A percentile compares a stretch with the other conserved stretches of the same genome.
Conservation (phyloP, 35 echinoderm and acorn worm genomes). For the Nesometra sesokonis region DNA sequence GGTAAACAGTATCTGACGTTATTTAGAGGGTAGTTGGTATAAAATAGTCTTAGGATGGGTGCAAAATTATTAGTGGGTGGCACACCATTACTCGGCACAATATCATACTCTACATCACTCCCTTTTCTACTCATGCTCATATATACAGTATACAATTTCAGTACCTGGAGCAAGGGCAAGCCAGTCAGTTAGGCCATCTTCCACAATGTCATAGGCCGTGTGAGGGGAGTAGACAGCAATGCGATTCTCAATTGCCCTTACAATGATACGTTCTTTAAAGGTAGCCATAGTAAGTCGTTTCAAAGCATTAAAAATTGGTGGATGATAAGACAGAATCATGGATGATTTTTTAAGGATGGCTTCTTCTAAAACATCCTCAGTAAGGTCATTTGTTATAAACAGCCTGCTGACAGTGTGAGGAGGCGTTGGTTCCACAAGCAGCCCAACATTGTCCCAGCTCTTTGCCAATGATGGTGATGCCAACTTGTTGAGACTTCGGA, state of each 20-base stretch:
- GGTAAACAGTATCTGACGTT: too few species aligned
- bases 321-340: constrained; percentile 86
- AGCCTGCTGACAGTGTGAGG: constrained; percentile 32
- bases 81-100: too few species aligned
- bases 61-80: too few species aligned
- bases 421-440: constrained; percentile 76
- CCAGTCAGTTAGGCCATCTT: constrained; percentile 80
- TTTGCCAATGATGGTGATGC: constrained; percentile 58
- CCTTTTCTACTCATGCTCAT: too few species aligned
- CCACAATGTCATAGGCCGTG: constrained; percentile 60
- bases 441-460: constrained; percentile 85
- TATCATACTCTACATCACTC: too few species aligned
- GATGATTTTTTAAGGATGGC: constrained; percentile 33
- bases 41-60: too few species aligned
- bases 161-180: constrained; percentile 20
- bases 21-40: too few species aligned
- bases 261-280: constrained; percentile 68
- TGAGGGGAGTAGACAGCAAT: constrained; percentile 74
- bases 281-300: constrained; percentile 61
- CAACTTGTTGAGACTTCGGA: constrained; percentile 47
- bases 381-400: constrained; percentile 84
- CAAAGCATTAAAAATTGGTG: constrained; percentile 71
- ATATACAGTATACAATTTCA: too few species aligned
- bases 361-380: constrained; percentile 59
- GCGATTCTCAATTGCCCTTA: constrained; percentile 72